Evolutionary conservation across 2,797 vertebrate genomes (phyloP).

Genomic region (Pristis pectinata): DNA sequence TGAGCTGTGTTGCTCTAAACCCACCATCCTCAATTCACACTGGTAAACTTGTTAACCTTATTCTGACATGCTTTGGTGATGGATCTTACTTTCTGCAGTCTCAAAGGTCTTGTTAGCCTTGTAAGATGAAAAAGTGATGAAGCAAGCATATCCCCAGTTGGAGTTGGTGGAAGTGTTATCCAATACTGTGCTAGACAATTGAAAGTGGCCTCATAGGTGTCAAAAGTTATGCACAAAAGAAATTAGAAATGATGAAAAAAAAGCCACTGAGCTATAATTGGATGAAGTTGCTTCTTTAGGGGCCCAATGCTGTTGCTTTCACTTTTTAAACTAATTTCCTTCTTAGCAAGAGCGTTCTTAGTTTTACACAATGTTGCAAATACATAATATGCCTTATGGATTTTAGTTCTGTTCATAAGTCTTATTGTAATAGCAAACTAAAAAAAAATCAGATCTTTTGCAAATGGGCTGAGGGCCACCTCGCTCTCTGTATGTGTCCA

Average conservation of each 20-base stretch:
- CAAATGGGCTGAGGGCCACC: neutral
- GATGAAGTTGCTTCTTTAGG: neutral
- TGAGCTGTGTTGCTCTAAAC: neutral
- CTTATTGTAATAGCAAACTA: neutral
- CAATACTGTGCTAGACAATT: neutral
- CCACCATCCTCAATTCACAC: neutral
- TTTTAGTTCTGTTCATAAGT: neutral
- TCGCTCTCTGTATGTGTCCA: neutral
- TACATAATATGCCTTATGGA: neutral
- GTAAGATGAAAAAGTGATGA: constrained; percentile 25
- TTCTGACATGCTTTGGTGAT: constrained; percentile 6
- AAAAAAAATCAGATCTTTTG: neutral
- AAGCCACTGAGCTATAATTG: neutral
- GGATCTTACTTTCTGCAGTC: neutral
- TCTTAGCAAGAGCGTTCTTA: neutral
- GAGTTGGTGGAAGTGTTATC: neutral
- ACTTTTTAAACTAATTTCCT: neutral
- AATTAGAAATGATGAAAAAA: constrained; percentile 17
- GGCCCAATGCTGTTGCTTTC: neutral
- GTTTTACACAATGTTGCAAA: neutral
- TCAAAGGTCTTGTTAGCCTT: constrained; percentile 29
- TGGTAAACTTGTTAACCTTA: constrained; percentile 25
- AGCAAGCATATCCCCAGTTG: neutral
- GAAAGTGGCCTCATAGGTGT: neutral
- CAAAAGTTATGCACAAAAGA: neutral